Conservation (phyloP, 2,113 vertebrate genomes). For the Monarcha castaneiventris region DNA sequence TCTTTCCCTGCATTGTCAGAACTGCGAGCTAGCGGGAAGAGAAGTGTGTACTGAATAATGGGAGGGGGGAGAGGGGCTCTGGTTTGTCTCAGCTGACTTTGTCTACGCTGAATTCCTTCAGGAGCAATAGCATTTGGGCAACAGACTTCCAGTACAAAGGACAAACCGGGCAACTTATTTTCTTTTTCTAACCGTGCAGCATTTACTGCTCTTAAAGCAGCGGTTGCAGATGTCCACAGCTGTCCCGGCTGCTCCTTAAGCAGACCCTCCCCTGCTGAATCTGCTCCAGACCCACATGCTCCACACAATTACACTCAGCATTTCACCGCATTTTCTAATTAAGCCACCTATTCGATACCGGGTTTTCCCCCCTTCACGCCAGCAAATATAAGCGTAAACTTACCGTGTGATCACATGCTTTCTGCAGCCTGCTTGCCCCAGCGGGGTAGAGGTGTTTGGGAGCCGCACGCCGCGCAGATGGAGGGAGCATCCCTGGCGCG, state of each 20-base stretch:
- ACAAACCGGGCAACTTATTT: not conserved
- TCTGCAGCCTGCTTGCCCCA: not conserved
- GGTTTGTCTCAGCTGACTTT: constrained; percentile 1
- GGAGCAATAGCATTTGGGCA: not conserved
- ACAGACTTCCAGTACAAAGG: not conserved
- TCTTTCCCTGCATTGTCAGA: constrained; percentile 57
- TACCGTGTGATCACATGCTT: not conserved
- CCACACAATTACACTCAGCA: not conserved
- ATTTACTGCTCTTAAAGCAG: constrained; percentile 1
- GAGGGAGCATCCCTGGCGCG: not conserved
- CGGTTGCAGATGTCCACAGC: constrained; percentile 4
- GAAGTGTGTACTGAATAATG: constrained; percentile 16
- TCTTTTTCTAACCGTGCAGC: not conserved
- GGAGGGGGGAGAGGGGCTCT: constrained; percentile 32
- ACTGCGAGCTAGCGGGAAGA: constrained; percentile 48
- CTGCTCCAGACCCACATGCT: not conserved
- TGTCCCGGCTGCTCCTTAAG: constrained; percentile 25
- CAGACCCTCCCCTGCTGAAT: not conserved
- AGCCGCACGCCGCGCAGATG: not conserved
- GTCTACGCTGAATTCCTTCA: not conserved
- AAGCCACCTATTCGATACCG: not conserved
- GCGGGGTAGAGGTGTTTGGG: not conserved
- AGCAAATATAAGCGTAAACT: not conserved
- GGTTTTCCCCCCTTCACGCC: not conserved
- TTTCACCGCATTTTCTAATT: not conserved